Evolutionary conservation across 2,113 vertebrate species (phyloP), one percentile per base, ranked within the genome.

Genomic region (Pelobates fuscus): DNA sequence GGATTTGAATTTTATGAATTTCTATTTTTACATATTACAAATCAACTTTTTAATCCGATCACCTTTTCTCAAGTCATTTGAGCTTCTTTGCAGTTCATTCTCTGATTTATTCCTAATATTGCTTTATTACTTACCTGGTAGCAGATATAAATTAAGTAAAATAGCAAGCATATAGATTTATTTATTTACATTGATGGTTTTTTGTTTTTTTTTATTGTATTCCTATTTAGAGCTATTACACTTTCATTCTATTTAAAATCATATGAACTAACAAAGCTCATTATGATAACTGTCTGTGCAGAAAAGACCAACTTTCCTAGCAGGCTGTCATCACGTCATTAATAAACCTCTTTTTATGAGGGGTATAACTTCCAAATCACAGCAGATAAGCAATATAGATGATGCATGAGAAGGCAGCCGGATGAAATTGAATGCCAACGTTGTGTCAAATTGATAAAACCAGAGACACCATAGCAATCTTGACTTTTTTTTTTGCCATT

Each of bases 361-460:
- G 63, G 65, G 27, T 17, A 44, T 66, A 70, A 59, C 67, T 70
- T 44, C 11, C 26, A 41, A 59, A 60, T 59, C 29, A 65, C 30
- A 60, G 52, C 32, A 66, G 66, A 75, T 67, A 75, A 67, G 55
- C 64, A 67, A 24, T 66, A 54, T 29, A 27, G 11, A 49, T 75
- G 49, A 67, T 66, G 27, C 17, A 46, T 11, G 17, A 60, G 24
- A 27, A 58, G 1, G 54, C 29, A 58, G 32, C 26, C 24, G 64
- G 12, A 21, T 6, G 32, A 30, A 59, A 67, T 26, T 67, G 62
- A 67, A 67, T 58, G 60, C 27, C 23, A 27, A 8, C 15, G 15
- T 67, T 67, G 64, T 59, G 25, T 76, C n/a, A n/a, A 30, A 59
- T 32, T 67, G 72, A 67, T 67, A 67, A 75, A 43, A 27, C 26